phyloP scores from a whole-genome alignment of 2,113 vertebrate genomes.

The Apistogramma diplotaenia region DNA sequence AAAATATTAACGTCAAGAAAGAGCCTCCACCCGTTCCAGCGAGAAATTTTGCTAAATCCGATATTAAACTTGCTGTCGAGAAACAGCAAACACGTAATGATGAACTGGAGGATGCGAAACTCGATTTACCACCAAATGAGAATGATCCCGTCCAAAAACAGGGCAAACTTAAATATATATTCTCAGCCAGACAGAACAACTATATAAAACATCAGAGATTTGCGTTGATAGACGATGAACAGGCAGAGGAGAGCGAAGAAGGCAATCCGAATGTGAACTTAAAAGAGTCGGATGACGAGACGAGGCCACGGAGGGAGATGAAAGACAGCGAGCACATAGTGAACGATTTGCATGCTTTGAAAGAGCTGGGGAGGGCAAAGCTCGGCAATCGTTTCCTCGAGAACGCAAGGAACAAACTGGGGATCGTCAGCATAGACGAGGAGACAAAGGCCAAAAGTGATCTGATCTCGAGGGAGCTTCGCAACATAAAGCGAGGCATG shows the following conservation, averaged over 20 bases:
- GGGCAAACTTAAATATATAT: constrained; percentile 60
- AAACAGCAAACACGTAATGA: not conserved
- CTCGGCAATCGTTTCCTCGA: constrained; percentile 43
- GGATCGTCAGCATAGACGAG: constrained; percentile 35
- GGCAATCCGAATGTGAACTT: constrained; percentile 17
- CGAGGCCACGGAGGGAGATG: not conserved
- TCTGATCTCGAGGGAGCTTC: constrained; percentile 64
- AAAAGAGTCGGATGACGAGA: constrained; percentile 7
- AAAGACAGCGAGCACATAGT: constrained; percentile 56
- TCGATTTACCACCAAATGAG: constrained; percentile 16
- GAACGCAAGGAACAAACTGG: constrained; percentile 22
- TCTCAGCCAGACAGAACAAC: constrained; percentile 76
- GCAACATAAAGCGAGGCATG: constrained; percentile 65
- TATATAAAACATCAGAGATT: constrained; percentile 77
- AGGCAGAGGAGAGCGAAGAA: constrained; percentile 27
- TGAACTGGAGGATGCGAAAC: not conserved
- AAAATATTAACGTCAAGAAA: constrained; percentile 21
- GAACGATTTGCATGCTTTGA: constrained; percentile 64
- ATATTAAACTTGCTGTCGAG: constrained; percentile 41
- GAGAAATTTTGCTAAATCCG: constrained; percentile 54
- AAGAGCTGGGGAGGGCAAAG: constrained; percentile 54
- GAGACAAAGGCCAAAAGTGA: constrained; percentile 64
- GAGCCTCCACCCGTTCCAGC: constrained; percentile 66
- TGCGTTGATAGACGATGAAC: constrained; percentile 33
- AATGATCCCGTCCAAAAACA: constrained; percentile 30